A percentile compares a stretch with the other conserved stretches of the same genome.
Conservation (phyloP, 2,888 invertebrate species). For the Perdita meconis region DNA sequence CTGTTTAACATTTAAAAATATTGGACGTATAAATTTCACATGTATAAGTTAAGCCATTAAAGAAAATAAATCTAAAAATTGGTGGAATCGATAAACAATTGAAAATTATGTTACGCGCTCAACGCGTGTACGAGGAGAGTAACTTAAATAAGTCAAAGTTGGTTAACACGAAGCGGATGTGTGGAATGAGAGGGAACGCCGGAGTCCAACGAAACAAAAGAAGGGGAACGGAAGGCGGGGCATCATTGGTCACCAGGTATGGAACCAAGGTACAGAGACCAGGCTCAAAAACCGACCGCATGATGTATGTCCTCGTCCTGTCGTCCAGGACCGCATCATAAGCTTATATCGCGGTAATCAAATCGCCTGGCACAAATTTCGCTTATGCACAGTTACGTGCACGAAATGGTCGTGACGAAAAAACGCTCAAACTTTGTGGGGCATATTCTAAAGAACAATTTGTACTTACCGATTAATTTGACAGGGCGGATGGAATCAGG, state of each 20-base stretch:
- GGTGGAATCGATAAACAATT: no score
- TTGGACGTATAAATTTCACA: no score
- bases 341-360: slow-evolving; percentile 84
- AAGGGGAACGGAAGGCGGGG: slow-evolving; percentile 41
- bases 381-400: slow-evolving; percentile 79
- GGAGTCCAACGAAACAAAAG: slow-evolving; percentile 29
- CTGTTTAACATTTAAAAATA: no score
- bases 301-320: slow-evolving; percentile 83
- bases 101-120: not conserved
- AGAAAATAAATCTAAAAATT: no score
- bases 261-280: slow-evolving; percentile 70
- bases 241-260: slow-evolving; percentile 65
- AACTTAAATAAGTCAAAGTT: slow-evolving; percentile 10
- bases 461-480: not conserved
- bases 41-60: no score
- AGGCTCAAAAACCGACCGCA: slow-evolving; percentile 76
- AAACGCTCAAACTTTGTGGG: slow-evolving; percentile 46
- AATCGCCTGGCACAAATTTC: slow-evolving; percentile 82
- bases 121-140: not conserved
- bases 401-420: slow-evolving; percentile 58
- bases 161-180: slow-evolving; percentile 7
- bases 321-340: slow-evolving; percentile 80
- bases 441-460: slow-evolving; percentile 18
- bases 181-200: slow-evolving; percentile 1
- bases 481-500: no score